A percentile compares a stretch with the other conserved stretches of the same genome.
Evolutionary conservation across 2,888 invertebrate genomes (phyloP).

Genomic region (Pyrgus malvae): DNA sequence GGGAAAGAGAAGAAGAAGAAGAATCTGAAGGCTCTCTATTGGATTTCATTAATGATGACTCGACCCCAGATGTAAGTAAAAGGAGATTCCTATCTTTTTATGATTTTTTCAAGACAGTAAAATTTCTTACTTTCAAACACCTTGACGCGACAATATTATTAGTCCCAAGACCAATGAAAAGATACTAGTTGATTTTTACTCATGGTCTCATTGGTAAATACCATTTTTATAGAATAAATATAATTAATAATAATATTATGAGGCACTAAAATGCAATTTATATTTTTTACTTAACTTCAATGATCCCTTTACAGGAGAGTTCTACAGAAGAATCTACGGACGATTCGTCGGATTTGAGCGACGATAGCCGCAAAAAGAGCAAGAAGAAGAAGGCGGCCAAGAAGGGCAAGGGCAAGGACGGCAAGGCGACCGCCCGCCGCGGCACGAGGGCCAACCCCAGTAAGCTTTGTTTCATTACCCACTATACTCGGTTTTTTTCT

Average conservation of each 20-base stretch:
- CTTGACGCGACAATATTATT: too few species aligned
- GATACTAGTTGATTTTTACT: too few species aligned
- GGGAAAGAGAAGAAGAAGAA: conserved; percentile 75
- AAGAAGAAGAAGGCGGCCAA: conserved; percentile 69
- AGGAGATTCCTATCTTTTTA: not conserved
- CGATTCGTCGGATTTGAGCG: conserved; percentile 63
- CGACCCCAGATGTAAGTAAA: conserved; percentile 64
- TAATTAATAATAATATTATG: too few species aligned
- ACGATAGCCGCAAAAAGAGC: conserved; percentile 69
- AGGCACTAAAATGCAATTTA: too few species aligned
- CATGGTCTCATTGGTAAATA: too few species aligned
- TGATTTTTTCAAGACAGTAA: too few species aligned
- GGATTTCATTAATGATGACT: conserved; percentile 87
- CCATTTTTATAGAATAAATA: too few species aligned
- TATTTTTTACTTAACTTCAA: too few species aligned
- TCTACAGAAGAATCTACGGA: conserved; percentile 65
- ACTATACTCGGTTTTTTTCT: too few species aligned
- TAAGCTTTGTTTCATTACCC: too few species aligned
- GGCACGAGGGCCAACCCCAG: conserved; percentile 77
- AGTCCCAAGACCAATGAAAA: too few species aligned
- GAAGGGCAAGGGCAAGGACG: conserved; percentile 57
- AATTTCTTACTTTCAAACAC: too few species aligned
- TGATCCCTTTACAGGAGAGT: conserved; percentile 54
- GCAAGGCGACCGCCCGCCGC: conserved; percentile 52
- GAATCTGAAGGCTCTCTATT: conserved; percentile 88